A percentile compares a stretch with the other conserved stretches of the same genome.
phyloP scores from a whole-genome alignment of 2,888 invertebrate species.

The Macropis europaea region DNA sequence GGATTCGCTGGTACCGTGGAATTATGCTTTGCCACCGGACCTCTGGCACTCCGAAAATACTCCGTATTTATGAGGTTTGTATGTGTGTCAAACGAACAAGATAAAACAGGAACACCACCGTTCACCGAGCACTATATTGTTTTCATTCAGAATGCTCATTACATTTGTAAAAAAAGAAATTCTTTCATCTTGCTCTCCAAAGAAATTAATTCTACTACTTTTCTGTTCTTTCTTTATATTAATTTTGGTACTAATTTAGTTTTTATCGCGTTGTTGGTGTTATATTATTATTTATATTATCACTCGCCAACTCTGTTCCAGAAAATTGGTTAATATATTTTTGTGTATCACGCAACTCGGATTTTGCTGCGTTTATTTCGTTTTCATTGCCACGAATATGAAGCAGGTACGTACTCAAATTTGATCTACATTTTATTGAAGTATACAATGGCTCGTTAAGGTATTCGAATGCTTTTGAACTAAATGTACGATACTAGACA shows the following conservation, averaged over 20 bases:
- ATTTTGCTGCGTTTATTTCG: slow-evolving; percentile 98
- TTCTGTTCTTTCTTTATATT: no score
- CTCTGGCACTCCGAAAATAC: slow-evolving; percentile 83
- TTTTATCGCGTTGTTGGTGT: not conserved
- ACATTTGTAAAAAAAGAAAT: no score
- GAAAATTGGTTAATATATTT: slow-evolving; percentile 88
- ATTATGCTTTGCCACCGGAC: slow-evolving; percentile 89
- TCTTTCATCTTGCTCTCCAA: no score
- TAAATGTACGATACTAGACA: no score
- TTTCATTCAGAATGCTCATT: no score
- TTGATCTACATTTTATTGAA: no score
- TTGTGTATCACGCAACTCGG: slow-evolving; percentile 98
- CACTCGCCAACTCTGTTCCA: slow-evolving; percentile 67
- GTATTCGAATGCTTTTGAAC: no score
- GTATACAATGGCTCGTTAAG: no score
- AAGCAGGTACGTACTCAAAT: slow-evolving; percentile 83
- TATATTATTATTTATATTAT: slow-evolving; percentile 32
- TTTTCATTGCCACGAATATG: slow-evolving; percentile 94
- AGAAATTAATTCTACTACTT: not conserved
- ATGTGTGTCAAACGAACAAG: slow-evolving; percentile 12
- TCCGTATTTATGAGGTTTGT: slow-evolving; percentile 84
- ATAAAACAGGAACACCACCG: slow-evolving; percentile 14
- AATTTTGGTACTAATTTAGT: not conserved
- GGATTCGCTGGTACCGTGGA: slow-evolving; percentile 93
- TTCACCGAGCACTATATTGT: not conserved